These are phyloP conservation scores for Hemicentrotus pulcherrimus DNA, from an alignment of 35 echinoderm and acorn worm genomes.

Conservation along the genomic window DNA sequence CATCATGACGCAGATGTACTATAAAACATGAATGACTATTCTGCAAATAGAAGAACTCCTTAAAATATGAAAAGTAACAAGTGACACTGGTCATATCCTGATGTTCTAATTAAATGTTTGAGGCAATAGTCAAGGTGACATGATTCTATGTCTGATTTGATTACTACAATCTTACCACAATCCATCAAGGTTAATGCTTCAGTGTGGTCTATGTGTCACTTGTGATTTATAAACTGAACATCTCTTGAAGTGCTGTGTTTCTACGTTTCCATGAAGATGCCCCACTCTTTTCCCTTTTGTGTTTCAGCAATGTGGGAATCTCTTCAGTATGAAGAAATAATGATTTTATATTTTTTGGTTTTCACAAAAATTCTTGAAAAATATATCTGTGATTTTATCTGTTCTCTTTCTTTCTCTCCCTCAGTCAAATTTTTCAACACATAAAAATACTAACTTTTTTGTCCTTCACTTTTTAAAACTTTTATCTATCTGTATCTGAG, in stretches of 20 bases:
- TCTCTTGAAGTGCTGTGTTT: not conserved
- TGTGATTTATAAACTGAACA: not conserved
- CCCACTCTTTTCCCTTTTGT: not conserved
- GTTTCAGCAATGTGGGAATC: not conserved
- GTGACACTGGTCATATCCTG: not conserved
- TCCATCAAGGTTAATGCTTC: not conserved
- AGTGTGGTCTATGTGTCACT: conserved; percentile 10
- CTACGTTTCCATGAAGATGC: not conserved
- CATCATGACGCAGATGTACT: not conserved
- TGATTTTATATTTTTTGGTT: too few species aligned
- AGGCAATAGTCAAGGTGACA: not conserved
- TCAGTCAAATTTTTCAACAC: too few species aligned
- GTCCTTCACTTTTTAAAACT: not conserved
- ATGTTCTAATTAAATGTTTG: not conserved
- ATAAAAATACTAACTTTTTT: too few species aligned
- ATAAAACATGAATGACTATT: not conserved
- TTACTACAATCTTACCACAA: conserved; percentile 1
- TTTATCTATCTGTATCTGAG: not conserved
- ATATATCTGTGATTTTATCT: too few species aligned
- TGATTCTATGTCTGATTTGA: not conserved
- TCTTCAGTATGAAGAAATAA: not conserved
- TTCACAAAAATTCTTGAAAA: too few species aligned
- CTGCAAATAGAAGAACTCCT: not conserved
- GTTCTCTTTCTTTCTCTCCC: too few species aligned
- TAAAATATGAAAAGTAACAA: not conserved